A percentile compares a stretch with the other conserved stretches of the same genome.
Conservation (phyloP, 2,113 vertebrate species). For the Neodon shergylaensis region DNA sequence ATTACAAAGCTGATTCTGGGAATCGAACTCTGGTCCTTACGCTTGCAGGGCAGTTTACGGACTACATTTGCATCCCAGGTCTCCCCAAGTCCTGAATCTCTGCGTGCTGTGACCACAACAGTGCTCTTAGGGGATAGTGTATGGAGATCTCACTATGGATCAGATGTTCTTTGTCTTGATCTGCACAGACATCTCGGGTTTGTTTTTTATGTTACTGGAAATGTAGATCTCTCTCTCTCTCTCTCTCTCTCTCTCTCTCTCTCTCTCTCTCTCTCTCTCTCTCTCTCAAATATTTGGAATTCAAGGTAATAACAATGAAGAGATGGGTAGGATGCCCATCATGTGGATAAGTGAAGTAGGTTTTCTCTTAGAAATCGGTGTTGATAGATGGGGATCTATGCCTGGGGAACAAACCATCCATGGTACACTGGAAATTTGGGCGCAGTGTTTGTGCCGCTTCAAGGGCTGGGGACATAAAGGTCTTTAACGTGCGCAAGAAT, state of each 20-base stretch:
- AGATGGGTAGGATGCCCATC: not conserved
- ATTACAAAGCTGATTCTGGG: not conserved
- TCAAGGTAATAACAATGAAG: not conserved
- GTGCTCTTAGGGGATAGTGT: accelerated
- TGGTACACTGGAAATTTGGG: not conserved
- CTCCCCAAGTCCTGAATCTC: too few relatives aligned
- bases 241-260: not conserved
- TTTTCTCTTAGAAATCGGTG: not conserved
- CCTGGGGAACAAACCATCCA: not conserved
- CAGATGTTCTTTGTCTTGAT: accelerated
- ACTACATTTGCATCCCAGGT: too few relatives aligned
- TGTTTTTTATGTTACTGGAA: too few relatives aligned
- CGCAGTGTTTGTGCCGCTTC: not conserved
- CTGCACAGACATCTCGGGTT: not conserved
- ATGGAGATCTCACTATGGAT: not conserved
- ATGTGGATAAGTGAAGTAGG: accelerated
- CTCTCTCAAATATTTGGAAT: not conserved
- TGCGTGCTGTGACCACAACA: not conserved
- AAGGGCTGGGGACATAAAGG: too few relatives aligned
- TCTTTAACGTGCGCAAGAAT: not conserved
- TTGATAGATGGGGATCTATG: not conserved
- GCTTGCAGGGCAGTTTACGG: not conserved
- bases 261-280: not conserved
- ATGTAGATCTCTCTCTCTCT: not conserved
- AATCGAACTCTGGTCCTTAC: not conserved